These are phyloP conservation scores for Nomada ferruginata DNA, from an alignment of 2,888 invertebrate species.

Conservation along the genomic window DNA sequence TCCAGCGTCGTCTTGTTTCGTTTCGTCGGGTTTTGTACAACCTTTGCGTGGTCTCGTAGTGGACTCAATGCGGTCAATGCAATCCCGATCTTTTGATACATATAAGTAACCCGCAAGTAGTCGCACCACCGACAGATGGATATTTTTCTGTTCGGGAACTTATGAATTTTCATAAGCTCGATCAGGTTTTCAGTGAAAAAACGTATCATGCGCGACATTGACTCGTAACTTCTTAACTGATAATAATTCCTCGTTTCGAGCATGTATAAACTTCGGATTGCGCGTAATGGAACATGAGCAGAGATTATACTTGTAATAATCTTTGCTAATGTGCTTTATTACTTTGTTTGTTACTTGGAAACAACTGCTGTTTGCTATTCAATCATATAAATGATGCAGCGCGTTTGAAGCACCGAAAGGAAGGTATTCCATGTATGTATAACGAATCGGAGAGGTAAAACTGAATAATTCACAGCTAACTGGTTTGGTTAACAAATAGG, in stretches of 20 bases:
- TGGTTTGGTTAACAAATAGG: no score
- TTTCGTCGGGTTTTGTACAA: constrained; percentile 30
- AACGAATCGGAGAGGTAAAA: no score
- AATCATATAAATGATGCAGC: no score
- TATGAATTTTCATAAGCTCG: constrained; percentile 47
- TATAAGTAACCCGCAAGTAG: not conserved
- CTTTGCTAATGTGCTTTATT: no score
- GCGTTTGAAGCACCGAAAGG: no score
- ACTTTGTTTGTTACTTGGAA: no score
- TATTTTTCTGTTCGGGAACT: constrained; percentile 11
- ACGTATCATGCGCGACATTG: not conserved
- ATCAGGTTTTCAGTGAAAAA: constrained; percentile 31
- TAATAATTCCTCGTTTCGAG: not conserved
- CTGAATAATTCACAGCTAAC: no score
- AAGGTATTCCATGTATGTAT: no score
- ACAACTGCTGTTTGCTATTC: no score
- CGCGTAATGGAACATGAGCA: no score
- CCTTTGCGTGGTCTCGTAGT: not conserved
- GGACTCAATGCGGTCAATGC: constrained; percentile 16
- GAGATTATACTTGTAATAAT: no score
- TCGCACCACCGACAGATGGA: not conserved
- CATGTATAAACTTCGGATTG: no score
- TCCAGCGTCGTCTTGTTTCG: constrained; percentile 19
- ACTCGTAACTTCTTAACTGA: not conserved
- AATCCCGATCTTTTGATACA: constrained; percentile 46